phyloP scores from a whole-genome alignment of 2,888 invertebrate species.

The Melieria omissa region DNA sequence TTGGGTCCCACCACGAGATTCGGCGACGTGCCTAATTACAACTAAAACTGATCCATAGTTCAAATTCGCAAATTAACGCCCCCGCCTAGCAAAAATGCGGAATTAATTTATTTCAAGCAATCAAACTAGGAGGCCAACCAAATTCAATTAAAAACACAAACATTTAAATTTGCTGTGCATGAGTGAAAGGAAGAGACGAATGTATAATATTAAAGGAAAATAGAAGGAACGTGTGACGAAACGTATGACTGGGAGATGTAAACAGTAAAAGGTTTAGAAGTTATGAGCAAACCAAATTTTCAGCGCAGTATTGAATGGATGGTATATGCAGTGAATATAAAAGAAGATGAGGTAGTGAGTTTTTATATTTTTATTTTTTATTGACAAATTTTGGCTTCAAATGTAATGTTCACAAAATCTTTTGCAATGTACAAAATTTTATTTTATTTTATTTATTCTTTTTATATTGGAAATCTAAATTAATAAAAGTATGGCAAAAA shows the following conservation, averaged over 20 bases:
- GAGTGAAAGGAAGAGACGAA: not conserved
- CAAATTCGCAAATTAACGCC: not conserved
- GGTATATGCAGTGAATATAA: not conserved
- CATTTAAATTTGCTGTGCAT: slow-evolving; percentile 9
- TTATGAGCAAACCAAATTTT: slow-evolving; percentile 1
- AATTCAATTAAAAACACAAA: slow-evolving; percentile 10
- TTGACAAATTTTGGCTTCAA: slow-evolving; percentile 16
- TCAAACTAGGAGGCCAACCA: not conserved
- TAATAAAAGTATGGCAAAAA: slow-evolving; percentile 30
- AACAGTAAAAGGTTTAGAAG: not conserved
- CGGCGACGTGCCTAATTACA: slow-evolving; percentile 51
- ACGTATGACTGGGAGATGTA: not conserved
- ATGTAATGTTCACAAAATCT: slow-evolving; percentile 30
- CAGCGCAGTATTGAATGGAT: not conserved
- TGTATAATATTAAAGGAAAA: not conserved
- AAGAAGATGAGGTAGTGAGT: too few relatives aligned
- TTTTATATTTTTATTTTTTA: slow-evolving; percentile 7
- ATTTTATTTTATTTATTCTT: slow-evolving; percentile 15
- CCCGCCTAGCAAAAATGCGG: too few relatives aligned
- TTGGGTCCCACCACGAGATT: slow-evolving; percentile 58
- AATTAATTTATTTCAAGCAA: too few relatives aligned
- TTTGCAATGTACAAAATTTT: slow-evolving; percentile 26
- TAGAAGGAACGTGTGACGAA: slow-evolving; percentile 12
- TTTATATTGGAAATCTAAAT: slow-evolving; percentile 22
- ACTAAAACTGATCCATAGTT: not conserved